Percentiles rank a stretch among this genome's conserved stretches.
Conservation (phyloP, 2,113 vertebrate species). For the Psittacula cyanocephala region DNA sequence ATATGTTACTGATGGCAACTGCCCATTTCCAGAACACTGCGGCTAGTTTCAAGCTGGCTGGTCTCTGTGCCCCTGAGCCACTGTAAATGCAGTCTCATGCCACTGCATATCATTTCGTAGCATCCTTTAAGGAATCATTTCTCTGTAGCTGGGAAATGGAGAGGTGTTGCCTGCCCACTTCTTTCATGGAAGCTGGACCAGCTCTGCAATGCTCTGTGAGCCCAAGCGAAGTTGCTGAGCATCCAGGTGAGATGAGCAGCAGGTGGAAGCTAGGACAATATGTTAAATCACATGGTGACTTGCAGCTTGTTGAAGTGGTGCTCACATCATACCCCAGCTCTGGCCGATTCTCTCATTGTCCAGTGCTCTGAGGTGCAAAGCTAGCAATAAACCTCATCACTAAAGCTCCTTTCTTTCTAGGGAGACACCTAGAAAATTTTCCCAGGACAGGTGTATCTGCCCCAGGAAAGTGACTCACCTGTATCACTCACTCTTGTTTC, state of each 20-base stretch:
- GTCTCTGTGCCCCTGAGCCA: background rate
- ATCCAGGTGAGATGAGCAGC: background rate
- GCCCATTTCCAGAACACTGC: background rate
- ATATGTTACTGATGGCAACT: background rate
- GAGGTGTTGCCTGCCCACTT: accelerated
- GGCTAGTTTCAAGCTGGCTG: background rate
- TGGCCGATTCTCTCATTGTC: background rate
- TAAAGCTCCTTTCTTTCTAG: background rate
- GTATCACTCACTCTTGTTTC: background rate
- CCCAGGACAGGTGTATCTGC: background rate
- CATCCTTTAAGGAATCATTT: background rate
- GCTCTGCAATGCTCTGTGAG: background rate
- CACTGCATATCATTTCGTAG: background rate
- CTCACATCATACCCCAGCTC: background rate
- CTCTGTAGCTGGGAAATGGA: background rate
- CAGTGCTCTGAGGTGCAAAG: background rate
- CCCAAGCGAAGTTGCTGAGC: background rate
- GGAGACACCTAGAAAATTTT: background rate
- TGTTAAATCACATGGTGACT: background rate
- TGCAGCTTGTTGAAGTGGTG: background rate
- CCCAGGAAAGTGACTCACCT: background rate
- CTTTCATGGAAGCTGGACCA: background rate
- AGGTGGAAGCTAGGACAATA: background rate
- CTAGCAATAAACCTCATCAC: background rate
- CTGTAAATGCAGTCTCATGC: background rate